Percentiles rank a stretch among this genome's conserved stretches.
These are phyloP conservation scores for Julus scandinavius DNA, from an alignment of 2,888 invertebrate species.

Conservation along the genomic window DNA sequence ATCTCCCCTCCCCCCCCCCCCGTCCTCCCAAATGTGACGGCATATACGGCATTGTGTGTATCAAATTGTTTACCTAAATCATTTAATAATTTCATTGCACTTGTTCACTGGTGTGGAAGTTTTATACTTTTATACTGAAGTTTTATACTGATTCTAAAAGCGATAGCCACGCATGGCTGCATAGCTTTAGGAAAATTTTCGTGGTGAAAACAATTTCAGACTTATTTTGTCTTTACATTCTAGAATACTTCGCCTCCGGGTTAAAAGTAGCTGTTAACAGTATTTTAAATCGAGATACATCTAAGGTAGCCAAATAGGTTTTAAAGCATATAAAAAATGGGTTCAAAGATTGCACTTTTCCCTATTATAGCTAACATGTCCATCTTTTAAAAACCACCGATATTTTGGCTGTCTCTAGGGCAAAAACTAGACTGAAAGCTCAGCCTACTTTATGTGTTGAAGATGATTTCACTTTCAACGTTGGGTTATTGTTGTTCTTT, in stretches of 20 bases:
- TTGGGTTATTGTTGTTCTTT: constrained; percentile 29
- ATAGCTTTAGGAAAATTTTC: no score
- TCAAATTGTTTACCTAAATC: no score
- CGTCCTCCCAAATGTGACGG: no score
- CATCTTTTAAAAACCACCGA: neutral
- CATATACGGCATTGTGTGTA: no score
- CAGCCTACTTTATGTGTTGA: neutral
- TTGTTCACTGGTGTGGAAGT: no score
- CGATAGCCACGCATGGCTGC: no score
- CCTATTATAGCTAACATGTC: neutral
- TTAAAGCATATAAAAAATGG: neutral
- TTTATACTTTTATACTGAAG: no score
- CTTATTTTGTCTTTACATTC: no score
- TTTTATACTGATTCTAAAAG: no score
- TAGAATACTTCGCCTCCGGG: neutral
- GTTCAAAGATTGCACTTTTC: neutral
- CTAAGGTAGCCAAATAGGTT: neutral
- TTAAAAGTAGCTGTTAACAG: neutral
- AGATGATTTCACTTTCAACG: constrained; percentile 30
- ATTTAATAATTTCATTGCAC: no score
- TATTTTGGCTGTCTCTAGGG: neutral
- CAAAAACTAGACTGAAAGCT: constrained; percentile 12
- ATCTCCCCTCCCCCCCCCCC: no score
- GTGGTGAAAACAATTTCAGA: no score
- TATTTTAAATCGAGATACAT: neutral